Conservation (phyloP, 2,888 invertebrate species). For the Monochamus alternatus region DNA sequence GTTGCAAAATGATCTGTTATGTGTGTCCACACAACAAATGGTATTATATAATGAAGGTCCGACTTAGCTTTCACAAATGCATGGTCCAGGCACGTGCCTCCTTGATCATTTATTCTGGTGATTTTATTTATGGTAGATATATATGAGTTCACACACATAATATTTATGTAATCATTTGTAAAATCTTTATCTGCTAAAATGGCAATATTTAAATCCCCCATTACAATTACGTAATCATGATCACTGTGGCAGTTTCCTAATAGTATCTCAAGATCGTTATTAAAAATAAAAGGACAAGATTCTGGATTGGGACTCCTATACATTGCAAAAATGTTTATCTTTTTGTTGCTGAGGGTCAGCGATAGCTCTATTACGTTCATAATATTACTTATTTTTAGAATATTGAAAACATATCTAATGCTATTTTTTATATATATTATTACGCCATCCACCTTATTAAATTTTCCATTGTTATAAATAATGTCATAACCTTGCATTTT, state of each 20-base stretch:
- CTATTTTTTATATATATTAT: not conserved
- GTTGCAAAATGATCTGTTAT: too few species aligned
- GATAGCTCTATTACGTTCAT: too few species aligned
- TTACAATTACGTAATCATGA: too few species aligned
- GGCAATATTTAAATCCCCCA: not conserved
- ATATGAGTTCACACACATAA: slow-evolving; percentile 10
- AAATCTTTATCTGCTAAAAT: not conserved
- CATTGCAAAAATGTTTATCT: not conserved
- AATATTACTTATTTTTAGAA: not conserved
- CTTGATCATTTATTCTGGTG: too few species aligned
- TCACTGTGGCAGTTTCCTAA: too few species aligned
- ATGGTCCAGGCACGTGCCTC: too few species aligned
- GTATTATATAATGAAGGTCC: too few species aligned
- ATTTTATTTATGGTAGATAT: too few species aligned
- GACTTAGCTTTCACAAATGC: too few species aligned
- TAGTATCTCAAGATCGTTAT: too few species aligned
- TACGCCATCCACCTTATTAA: not conserved
- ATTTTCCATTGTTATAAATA: not conserved
- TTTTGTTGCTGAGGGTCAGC: not conserved
- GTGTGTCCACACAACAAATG: too few species aligned
- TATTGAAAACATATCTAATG: not conserved
- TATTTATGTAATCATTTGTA: not conserved
- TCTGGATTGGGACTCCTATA: not conserved
- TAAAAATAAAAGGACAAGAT: not conserved
- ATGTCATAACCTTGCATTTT: not conserved